These are phyloP conservation scores for Stegophylla sp. DNA, from an alignment of 2,888 invertebrate genomes.

Conservation along the genomic window DNA sequence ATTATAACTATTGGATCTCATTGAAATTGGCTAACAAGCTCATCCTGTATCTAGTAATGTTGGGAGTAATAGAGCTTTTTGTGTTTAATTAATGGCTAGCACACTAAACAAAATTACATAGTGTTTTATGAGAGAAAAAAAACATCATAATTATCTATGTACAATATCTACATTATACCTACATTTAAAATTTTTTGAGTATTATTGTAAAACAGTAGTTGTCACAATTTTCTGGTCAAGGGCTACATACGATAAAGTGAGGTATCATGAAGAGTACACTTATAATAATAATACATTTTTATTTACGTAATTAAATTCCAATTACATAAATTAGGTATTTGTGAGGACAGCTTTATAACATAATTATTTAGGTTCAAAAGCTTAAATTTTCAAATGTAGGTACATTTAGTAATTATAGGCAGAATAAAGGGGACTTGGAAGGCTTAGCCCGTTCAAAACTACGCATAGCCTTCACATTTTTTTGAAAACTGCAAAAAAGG, in stretches of 20 bases:
- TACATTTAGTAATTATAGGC: no score
- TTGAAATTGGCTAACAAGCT: conserved; percentile 45
- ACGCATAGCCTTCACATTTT: no score
- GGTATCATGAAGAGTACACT: no score
- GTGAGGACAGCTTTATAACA: no score
- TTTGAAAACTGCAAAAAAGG: no score
- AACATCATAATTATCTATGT: conserved; percentile 35
- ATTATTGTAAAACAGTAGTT: background rate
- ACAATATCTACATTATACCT: conserved; percentile 62
- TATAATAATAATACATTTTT: no score
- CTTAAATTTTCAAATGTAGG: no score
- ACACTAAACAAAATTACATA: conserved; percentile 30
- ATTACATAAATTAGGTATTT: no score
- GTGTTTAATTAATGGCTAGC: conserved; percentile 7
- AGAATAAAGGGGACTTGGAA: no score
- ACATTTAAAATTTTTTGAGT: background rate
- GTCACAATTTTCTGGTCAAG: background rate
- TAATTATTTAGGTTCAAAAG: no score
- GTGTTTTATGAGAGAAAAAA: conserved; percentile 13
- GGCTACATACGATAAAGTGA: background rate
- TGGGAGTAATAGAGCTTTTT: conserved; percentile 37
- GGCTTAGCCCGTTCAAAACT: no score
- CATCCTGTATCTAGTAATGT: conserved; percentile 55
- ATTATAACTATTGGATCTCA: conserved; percentile 43
- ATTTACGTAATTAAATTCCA: no score